Conservation (phyloP, 2,888 invertebrate genomes). For the Hybos culiciformis region DNA sequence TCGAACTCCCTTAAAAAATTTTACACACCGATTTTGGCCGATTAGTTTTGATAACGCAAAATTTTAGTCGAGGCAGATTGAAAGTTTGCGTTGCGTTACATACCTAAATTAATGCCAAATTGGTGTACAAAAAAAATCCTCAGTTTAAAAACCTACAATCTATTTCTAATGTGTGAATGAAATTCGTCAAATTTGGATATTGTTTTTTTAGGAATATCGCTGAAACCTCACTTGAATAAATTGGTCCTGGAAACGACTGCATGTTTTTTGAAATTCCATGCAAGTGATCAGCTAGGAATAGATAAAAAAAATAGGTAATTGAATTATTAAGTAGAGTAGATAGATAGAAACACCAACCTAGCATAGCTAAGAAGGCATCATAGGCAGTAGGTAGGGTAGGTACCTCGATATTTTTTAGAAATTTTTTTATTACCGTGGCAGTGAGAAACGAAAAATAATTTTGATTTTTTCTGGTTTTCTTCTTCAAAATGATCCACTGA, state of each 20-base stretch:
- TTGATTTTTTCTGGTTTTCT: constrained; percentile 35
- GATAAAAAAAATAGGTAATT: no score
- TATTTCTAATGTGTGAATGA: constrained; percentile 16
- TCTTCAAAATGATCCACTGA: constrained; percentile 46
- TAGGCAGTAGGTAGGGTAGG: no score
- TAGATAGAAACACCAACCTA: no score
- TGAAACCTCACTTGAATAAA: constrained; percentile 18
- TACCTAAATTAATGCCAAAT: not conserved
- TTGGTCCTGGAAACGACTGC: constrained; percentile 12
- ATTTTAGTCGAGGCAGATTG: no score
- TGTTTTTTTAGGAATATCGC: constrained; percentile 17
- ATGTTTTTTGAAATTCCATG: constrained; percentile 36
- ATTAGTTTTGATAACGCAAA: not conserved
- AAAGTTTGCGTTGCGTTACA: no score
- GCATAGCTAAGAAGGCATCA: no score
- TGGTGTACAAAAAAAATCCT: not conserved
- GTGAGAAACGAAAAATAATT: constrained; percentile 50
- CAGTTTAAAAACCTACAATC: constrained; percentile 14
- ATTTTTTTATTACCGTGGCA: no score
- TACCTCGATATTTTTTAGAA: no score
- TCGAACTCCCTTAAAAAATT: not conserved
- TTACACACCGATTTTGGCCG: not conserved
- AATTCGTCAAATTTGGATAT: constrained; percentile 14
- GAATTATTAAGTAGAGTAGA: no score
- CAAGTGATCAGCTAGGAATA: constrained; percentile 49